Evolutionary conservation across 2,113 vertebrate genomes (phyloP).

Genomic region (Nanorana parkeri): DNA sequence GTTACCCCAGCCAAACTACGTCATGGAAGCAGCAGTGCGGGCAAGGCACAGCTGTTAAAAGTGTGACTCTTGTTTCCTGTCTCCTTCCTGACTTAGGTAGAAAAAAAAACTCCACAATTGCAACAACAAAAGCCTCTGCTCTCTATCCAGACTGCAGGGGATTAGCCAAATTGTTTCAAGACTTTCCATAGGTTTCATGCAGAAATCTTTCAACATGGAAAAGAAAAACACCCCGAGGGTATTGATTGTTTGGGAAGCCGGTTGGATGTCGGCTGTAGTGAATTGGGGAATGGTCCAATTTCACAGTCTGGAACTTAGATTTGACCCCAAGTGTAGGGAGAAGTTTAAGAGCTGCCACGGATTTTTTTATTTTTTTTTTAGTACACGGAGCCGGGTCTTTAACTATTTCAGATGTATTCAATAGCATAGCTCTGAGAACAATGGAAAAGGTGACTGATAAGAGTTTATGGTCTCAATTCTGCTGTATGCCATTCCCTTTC

Average conservation of each 20-base stretch:
- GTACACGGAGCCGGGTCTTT: too few relatives aligned
- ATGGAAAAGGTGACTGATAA: too few relatives aligned
- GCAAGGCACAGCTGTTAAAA: conserved; percentile 78
- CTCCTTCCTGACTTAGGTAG: conserved; percentile 89
- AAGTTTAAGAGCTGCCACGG: not conserved
- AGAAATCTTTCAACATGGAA: conserved; percentile 12
- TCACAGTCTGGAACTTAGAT: conserved; percentile 30
- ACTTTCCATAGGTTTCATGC: conserved; percentile 57
- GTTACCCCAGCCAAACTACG: conserved; percentile 75
- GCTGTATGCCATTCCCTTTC: too few relatives aligned
- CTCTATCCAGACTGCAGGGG: conserved; percentile 50
- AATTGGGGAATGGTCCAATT: conserved; percentile 11
- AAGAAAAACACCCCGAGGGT: conserved; percentile 15
- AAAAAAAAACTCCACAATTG: conserved; percentile 80
- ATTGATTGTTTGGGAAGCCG: conserved; percentile 35
- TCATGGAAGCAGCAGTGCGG: conserved; percentile 78
- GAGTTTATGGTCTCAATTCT: too few relatives aligned
- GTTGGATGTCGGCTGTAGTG: conserved; percentile 6
- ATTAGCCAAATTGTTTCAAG: conserved; percentile 48
- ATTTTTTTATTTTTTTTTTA: too few relatives aligned
- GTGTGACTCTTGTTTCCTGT: conserved; percentile 94
- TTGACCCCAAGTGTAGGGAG: not conserved
- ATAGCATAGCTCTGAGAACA: too few relatives aligned
- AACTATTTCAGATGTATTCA: too few relatives aligned
- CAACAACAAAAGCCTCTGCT: conserved; percentile 67